phyloP scores from a whole-genome alignment of 1,140 invertebrate genomes.

The Bombus haemorrhoidalis region DNA sequence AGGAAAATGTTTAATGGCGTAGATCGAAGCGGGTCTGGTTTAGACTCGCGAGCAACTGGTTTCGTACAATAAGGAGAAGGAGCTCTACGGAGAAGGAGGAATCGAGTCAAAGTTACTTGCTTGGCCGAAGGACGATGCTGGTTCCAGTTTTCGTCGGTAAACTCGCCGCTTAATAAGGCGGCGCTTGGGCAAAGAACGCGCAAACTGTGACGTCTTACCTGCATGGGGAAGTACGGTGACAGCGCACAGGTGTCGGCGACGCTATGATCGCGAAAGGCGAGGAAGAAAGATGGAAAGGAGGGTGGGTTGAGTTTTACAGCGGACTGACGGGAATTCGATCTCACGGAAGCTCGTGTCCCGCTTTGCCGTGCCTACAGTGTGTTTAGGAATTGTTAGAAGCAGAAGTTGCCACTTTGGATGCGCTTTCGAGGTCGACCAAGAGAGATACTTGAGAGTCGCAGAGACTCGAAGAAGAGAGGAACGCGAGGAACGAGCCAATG shows the following conservation, averaged over 20 bases:
- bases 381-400: background rate
- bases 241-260: background rate
- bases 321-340: conserved; percentile 27
- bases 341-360: background rate
- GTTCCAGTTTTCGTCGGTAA: conserved; percentile 1
- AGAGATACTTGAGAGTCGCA: background rate
- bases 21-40: background rate
- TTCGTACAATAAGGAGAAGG: conserved; percentile 30
- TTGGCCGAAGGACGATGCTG: conserved; percentile 13
- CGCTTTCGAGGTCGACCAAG: background rate
- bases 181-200: background rate
- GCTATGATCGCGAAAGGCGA: background rate
- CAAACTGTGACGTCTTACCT: conserved; percentile 34
- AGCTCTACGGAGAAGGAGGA: background rate
- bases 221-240: background rate
- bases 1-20: conserved; percentile 16
- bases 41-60: background rate
- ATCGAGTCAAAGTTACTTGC: conserved; percentile 31
- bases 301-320: conserved; percentile 11
- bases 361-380: background rate
- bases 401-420: background rate
- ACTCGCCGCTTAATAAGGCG: conserved; percentile 31
- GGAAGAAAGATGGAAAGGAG: background rate
- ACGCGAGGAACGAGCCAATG: too few species aligned
- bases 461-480: background rate